Evolutionary conservation across 2,797 vertebrate species (phyloP), one percentile per base, ranked within the genome.

Genomic region (Graptemys geographica): DNA sequence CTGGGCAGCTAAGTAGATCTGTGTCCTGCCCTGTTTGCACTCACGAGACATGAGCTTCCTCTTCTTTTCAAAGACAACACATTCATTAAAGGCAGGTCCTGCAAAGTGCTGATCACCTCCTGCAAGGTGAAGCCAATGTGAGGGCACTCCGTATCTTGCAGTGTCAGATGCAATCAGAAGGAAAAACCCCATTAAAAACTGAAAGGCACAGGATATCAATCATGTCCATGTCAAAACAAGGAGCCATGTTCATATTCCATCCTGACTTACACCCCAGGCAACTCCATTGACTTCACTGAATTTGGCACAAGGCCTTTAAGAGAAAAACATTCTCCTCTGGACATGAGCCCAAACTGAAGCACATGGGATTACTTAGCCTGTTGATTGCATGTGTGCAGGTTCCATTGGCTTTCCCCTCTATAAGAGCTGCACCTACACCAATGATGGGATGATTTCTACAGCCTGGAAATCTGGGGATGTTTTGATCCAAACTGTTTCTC

Each of bases 401-500:
- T 96, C 92, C 94, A 37, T 5, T 37, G 69, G 69, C 69, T 72
- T 41, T 94, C 87, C 83, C 59, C 9, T 4, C 78, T 79, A 49
- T 0, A 0, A 86, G 28, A 79, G 81, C 90, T 76, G 49, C 49
- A 19, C 65, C 21, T 0, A 5, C 81, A 91, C 69, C 0, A 0
- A 5, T 2, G 1, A 84, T 0, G 74, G 74, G 6, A 79, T 2
- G 4, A 59, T 93, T 85, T 89, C n/a, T 95, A 95, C 95, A 96
- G 95, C 90, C 96, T 92, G 83, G 81, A 0, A 96, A 96, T 94
- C 94, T 91, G 95, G 95, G 62, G 96, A 95, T 92, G 86, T 97
- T 90, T 90, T 92, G 82, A 91, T 53, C 55, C 93, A 85, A 95
- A 96, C 96, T 47, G 90, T 76, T 95, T 95, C 89, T 95, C 12